Conservation (phyloP, 1,140 invertebrate species). For the Zaprionus taronus region DNA sequence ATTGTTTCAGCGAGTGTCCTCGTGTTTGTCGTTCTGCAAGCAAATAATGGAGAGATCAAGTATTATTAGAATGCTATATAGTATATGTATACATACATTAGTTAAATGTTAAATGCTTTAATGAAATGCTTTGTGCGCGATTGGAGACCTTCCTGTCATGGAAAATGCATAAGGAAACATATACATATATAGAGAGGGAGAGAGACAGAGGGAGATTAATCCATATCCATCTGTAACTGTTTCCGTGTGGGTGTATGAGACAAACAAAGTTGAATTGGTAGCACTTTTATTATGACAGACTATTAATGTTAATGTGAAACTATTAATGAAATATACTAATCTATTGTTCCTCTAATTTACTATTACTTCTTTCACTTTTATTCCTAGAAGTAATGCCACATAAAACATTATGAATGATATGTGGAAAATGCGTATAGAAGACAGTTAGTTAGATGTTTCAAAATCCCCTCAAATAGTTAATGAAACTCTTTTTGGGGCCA, state of each 20-base stretch:
- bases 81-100: conserved; percentile 2
- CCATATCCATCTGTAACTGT: neutral
- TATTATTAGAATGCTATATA: conserved; percentile 17
- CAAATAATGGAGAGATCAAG: conserved; percentile 26
- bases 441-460: neutral
- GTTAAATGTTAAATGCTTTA: conserved; percentile 26
- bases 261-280: neutral
- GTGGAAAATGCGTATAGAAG: too few relatives aligned
- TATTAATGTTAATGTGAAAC: neutral
- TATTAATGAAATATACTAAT: neutral
- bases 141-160: conserved; percentile 12
- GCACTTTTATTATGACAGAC: neutral
- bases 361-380: too few relatives aligned
- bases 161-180: conserved; percentile 39
- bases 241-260: neutral
- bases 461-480: neutral
- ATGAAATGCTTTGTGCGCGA: conserved; percentile 31
- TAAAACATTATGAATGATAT: neutral
- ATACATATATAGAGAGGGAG: neutral
- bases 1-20: conserved; percentile 22
- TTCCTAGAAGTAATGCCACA: neutral
- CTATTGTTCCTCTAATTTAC: too few relatives aligned
- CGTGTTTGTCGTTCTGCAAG: conserved; percentile 29
- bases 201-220: neutral
- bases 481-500: neutral